Base-by-base conservation (phyloP, 2,888 invertebrate genomes). In the Catocala sponsa region DNA sequence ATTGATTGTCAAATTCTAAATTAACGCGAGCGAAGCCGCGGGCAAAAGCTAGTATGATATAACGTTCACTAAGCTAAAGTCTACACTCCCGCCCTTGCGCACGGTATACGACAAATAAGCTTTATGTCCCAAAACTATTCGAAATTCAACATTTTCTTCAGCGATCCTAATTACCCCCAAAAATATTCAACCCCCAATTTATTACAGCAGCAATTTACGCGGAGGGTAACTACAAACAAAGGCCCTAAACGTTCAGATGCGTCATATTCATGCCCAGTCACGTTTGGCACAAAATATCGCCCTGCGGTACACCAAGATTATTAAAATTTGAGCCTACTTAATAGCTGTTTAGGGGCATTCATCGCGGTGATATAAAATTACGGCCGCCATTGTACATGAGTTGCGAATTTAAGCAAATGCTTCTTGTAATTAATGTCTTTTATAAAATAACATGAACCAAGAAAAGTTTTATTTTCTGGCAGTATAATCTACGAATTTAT, bases 211-310 rank as follows among this genome's bases (percentile, higher is more conserved):
- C 63, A 62, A 63, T 77, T 74, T 73, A 13, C 44, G 58, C 55
- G 62, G 25, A 60, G 63, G 68, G 68, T 62, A 59, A 35, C 53
- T 59, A 67, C 57, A 76, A 73, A 80, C 76, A 78, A 78, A 70
- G 66, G 70, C 59, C 33, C 55, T 67, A 63, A 63, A 63, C 69
- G 67, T 65, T 61, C 49, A 62, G 71, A 82, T 74, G 57, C 80
- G 61, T 58, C 54, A 67, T 42, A 51, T 70, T 63, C 64, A 83
- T 84, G 84, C 83, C 52, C 9, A 59, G 83, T 84, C 84, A 84
- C 84, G 84, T 74, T 41, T 62, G 5, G 55, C 59, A 66, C 57
- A 47, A 79, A 73, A 55, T 68, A 66, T 60, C 35, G 49, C 50
- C 47, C 56, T 10, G 76, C 32, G 65, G 51, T 55, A 71, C 74